A percentile compares a stretch with the other conserved stretches of the same genome.
Evolutionary conservation across 2,888 invertebrate species (phyloP).

Genomic region (Neoascia interrupta): DNA sequence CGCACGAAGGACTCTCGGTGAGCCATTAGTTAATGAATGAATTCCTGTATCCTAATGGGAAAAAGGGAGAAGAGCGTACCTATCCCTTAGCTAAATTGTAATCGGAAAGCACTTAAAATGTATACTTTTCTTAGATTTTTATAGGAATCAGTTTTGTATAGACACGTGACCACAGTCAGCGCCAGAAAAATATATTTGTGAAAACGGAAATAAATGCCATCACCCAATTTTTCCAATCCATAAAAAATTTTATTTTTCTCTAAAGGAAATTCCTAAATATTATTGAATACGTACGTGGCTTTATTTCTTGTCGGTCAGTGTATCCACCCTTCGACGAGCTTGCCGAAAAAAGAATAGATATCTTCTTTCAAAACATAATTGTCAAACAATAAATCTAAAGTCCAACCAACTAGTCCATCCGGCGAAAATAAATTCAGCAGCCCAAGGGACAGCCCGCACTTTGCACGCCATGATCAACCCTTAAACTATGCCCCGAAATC

Average conservation of each 20-base stretch:
- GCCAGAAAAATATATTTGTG: background rate
- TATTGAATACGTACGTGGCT: background rate
- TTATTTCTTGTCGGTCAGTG: background rate
- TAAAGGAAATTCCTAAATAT: background rate
- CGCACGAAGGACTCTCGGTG: background rate
- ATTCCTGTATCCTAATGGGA: constrained; percentile 12
- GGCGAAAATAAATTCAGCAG: background rate
- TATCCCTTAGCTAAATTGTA: constrained; percentile 29
- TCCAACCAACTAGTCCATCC: constrained; percentile 22
- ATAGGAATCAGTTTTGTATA: constrained; percentile 1
- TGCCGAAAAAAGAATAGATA: background rate
- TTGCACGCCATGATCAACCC: constrained; percentile 37
- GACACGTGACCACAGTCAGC: constrained; percentile 9
- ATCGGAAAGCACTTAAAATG: constrained; percentile 35
- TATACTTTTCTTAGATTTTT: background rate
- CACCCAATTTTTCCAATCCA: background rate
- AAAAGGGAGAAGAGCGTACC: background rate
- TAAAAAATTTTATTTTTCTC: too few species aligned
- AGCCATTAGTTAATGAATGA: constrained; percentile 65
- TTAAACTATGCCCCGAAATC: constrained; percentile 24
- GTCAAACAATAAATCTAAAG: constrained; percentile 32
- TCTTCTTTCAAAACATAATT: background rate
- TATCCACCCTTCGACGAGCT: background rate
- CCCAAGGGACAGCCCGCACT: constrained; percentile 10
- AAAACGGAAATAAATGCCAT: background rate